Percentiles rank a stretch among this genome's conserved stretches.
phyloP scores from a whole-genome alignment of 2,888 invertebrate species.

The Netelia fuscicornis region DNA sequence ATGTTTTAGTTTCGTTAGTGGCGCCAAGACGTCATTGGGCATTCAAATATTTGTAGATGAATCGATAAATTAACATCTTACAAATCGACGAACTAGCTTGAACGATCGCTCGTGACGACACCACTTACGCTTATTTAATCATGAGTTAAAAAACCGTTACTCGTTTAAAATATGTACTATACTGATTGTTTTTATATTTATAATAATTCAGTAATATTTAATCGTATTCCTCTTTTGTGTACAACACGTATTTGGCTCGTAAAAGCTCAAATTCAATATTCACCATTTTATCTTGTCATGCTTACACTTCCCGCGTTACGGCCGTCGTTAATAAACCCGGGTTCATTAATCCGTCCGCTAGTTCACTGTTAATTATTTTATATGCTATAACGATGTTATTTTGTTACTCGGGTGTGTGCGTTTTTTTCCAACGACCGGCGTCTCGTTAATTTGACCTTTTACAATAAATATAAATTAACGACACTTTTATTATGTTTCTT shows the following conservation, averaged over 20 bases:
- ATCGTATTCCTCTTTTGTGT: not conserved
- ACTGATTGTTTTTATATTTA: not conserved
- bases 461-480: not conserved
- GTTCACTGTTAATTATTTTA: not conserved
- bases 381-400: not conserved
- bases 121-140: not conserved
- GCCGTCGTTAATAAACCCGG: not conserved
- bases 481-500: not conserved
- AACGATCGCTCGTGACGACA: not conserved
- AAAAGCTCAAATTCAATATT: not conserved
- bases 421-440: not conserved
- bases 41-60: not conserved
- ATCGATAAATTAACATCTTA: constrained; percentile 1
- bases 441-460: not conserved
- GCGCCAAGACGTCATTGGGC: constrained; percentile 7
- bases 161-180: not conserved
- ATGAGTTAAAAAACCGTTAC: not conserved
- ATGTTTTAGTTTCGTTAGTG: not conserved
- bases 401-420: too few species aligned
- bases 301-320: not conserved
- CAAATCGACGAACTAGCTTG: not conserved
- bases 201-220: not conserved
- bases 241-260: not conserved
- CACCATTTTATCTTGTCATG: not conserved
- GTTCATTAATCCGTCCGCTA: not conserved